These are phyloP conservation scores for Raja brachyura DNA, from an alignment of 2,113 vertebrate species.

Conservation along the genomic window DNA sequence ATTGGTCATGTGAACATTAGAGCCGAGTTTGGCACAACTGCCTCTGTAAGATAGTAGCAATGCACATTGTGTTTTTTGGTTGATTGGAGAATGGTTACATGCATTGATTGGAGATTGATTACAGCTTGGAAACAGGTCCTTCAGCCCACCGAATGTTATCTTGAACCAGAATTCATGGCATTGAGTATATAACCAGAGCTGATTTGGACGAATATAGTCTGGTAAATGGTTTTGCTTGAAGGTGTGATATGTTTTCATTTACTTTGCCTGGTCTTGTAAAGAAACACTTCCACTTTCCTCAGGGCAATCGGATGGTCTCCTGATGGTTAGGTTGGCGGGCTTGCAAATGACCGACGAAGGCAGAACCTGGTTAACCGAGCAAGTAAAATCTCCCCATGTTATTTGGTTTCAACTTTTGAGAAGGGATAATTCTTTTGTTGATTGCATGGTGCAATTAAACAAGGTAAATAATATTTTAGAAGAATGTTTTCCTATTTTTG, in stretches of 20 bases:
- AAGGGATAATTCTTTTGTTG: constrained; percentile 61
- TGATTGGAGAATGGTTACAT: too few relatives aligned
- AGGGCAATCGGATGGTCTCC: constrained; percentile 57
- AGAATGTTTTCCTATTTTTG: neutral
- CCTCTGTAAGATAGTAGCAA: neutral
- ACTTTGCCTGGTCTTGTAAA: neutral
- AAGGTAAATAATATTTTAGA: constrained; percentile 55
- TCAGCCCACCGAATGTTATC: neutral
- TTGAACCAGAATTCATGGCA: neutral
- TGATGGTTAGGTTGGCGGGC: constrained; percentile 75
- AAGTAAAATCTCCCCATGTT: constrained; percentile 59
- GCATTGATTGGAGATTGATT: too few relatives aligned
- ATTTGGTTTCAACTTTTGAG: constrained; percentile 84
- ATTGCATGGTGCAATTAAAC: constrained; percentile 73
- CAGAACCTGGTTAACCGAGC: constrained; percentile 63
- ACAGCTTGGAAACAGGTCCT: too few relatives aligned
- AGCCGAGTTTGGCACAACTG: too few relatives aligned
- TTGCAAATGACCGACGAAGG: constrained; percentile 71
- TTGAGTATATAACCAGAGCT: neutral
- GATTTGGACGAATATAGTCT: neutral
- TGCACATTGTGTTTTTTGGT: too few relatives aligned
- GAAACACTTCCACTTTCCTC: constrained; percentile 20
- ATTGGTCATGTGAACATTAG: neutral
- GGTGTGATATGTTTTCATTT: neutral
- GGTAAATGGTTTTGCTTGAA: neutral